A percentile compares a stretch with the other conserved stretches of the same genome.
These are phyloP conservation scores for Clostera curtula DNA, from an alignment of 2,888 invertebrate species.

Conservation along the genomic window DNA sequence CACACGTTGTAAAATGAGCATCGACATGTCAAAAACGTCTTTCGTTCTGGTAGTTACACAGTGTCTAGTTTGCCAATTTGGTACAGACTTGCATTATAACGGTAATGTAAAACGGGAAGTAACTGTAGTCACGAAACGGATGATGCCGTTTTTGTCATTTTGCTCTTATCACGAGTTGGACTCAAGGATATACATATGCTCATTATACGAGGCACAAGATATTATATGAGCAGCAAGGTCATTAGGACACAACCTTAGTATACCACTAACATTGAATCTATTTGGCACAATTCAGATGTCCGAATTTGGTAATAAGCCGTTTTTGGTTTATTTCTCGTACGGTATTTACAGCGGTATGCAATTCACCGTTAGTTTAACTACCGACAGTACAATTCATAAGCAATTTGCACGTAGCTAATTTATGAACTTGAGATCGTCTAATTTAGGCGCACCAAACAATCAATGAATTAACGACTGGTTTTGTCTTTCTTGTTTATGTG, in stretches of 20 bases:
- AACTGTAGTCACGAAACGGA: slow-evolving; percentile 44
- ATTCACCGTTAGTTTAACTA: slow-evolving; percentile 58
- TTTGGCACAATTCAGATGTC: no score
- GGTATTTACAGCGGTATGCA: slow-evolving; percentile 63
- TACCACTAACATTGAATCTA: no score
- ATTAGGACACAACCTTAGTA: slow-evolving; percentile 35
- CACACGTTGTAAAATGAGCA: not conserved
- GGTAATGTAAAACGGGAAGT: slow-evolving; percentile 49
- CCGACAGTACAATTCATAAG: slow-evolving; percentile 27
- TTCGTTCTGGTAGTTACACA: slow-evolving; percentile 19
- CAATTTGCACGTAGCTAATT: slow-evolving; percentile 23
- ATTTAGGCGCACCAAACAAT: no score
- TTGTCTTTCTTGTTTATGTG: no score
- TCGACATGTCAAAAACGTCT: slow-evolving; percentile 8
- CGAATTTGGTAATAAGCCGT: slow-evolving; percentile 35
- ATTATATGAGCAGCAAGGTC: no score
- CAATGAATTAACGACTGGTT: no score
- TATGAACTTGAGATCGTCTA: slow-evolving; percentile 7
- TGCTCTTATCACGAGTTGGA: slow-evolving; percentile 30
- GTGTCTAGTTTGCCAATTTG: slow-evolving; percentile 28
- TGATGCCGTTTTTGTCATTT: slow-evolving; percentile 44
- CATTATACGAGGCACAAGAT: no score
- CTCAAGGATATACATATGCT: slow-evolving; percentile 28
- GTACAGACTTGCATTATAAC: slow-evolving; percentile 40
- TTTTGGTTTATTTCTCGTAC: slow-evolving; percentile 54